Evolutionary conservation across 2,888 invertebrate species (phyloP), one percentile per base, ranked within the genome.

Genomic region (Rhagonycha lutea): DNA sequence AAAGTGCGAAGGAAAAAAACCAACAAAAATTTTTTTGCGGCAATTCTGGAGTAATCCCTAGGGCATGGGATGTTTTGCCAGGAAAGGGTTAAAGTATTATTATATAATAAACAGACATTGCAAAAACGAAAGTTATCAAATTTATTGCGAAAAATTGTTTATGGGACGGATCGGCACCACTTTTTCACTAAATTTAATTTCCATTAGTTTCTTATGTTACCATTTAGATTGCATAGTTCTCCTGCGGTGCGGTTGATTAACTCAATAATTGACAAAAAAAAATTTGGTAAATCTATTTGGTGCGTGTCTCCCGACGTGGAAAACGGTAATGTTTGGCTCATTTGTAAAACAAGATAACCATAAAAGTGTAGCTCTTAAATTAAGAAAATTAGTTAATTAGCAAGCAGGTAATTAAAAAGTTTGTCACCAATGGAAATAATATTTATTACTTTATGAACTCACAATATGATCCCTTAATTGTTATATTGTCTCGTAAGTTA

Each of bases 401-500:
- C 24, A 12, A n/a, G 63, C 26, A 47, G 70, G 71, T 72, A 71
- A 74, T 72, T 74, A 69, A 62, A 74, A 71, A 79, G 78, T 80
- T 75, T 80, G 75, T 77, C 77, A 72, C 77, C 80, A 79, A 79
- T 80, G 77, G 79, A 71, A 69, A 77, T 70, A 77, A 79, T 80
- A 80, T 81, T 81, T 81, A 81, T 81, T 74, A 74, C 73, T 81
- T 81, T 81, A 81, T 81, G 81, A 79, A 80, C 81, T 81, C 70
- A 69, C 78, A 26, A 73, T 78, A 80, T 80, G 77, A 79, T 78
- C 79, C 76, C 77, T 79, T 79, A 80, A 80, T 80, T 80, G 74
- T 79, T 80, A 80, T 80, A 79, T 78, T 80, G 80, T 78, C 79
- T 78, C 47, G 63, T 74, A 69, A 79, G 79, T 80, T 77, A 77